Conservation (phyloP, 2,113 vertebrate genomes). For the Epinephelus lanceolatus region DNA sequence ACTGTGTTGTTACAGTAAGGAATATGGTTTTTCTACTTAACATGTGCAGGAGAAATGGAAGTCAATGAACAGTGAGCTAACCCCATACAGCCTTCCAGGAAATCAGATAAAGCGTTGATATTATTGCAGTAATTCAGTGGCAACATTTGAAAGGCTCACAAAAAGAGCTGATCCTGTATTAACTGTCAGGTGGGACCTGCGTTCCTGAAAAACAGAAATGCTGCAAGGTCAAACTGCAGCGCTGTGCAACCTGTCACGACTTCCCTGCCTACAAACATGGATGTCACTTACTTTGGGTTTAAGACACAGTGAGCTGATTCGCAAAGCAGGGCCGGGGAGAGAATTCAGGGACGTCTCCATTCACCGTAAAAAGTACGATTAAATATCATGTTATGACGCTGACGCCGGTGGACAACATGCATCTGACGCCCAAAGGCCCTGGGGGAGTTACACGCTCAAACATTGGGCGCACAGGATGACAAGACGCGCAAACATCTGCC, state of each 20-base stretch:
- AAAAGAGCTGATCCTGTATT: neutral
- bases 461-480: conserved; percentile 44
- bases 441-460: neutral
- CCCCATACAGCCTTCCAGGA: neutral
- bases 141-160: neutral
- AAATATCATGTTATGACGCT: neutral
- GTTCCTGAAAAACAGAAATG: conserved; percentile 49
- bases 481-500: conserved; percentile 61
- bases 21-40: neutral
- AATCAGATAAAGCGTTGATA: conserved; percentile 5
- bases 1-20: neutral
- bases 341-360: no score
- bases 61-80: neutral
- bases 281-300: conserved; percentile 28
- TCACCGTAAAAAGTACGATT: neutral
- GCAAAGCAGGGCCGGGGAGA: neutral
- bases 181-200: conserved; percentile 2
- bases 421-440: conserved; percentile 28
- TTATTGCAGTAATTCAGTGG: neutral
- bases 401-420: neutral
- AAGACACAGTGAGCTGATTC: neutral
- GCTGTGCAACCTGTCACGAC: conserved; percentile 68
- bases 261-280: conserved; percentile 43
- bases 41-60: neutral
- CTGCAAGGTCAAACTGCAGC: conserved; percentile 82